Percentiles rank a stretch among this genome's conserved stretches.
These are phyloP conservation scores for Antedon mediterranea DNA, from an alignment of 53 echinoderm and acorn worm species.

Conservation along the genomic window DNA sequence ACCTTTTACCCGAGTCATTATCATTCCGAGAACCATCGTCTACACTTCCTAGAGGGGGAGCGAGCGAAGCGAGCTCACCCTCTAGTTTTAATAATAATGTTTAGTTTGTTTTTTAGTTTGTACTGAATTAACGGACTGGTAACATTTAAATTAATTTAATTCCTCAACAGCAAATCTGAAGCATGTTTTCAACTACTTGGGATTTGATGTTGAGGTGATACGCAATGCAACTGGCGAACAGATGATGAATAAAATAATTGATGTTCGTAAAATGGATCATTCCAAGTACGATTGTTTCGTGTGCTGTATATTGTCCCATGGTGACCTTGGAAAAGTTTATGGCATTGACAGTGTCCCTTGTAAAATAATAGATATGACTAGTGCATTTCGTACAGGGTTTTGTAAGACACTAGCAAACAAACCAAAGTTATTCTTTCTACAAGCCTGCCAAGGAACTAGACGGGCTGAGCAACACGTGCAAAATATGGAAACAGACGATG, in stretches of 20 bases:
- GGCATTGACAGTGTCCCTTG: constrained; percentile 29
- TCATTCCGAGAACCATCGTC: no score
- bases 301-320: constrained; percentile 65
- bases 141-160: no score
- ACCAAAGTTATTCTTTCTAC: constrained; percentile 85
- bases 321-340: constrained; percentile 32
- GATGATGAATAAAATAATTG: no score
- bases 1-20: no score
- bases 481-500: background rate
- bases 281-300: constrained; percentile 42
- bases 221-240: constrained; percentile 27
- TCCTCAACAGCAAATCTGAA: constrained; percentile 38
- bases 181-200: constrained; percentile 35
- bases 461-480: background rate
- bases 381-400: constrained; percentile 9
- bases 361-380: constrained; percentile 5
- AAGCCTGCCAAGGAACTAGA: constrained; percentile 68
- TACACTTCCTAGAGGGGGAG: no score
- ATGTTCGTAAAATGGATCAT: constrained; percentile 19
- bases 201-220: constrained; percentile 22
- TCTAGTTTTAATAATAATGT: no score
- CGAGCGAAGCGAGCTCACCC: no score
- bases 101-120: no score
- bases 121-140: no score
- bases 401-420: constrained; percentile 38